Evolutionary conservation across 2,113 vertebrate species (phyloP), one percentile per base, ranked within the genome.

Genomic region (Acanthochromis polyacanthus): DNA sequence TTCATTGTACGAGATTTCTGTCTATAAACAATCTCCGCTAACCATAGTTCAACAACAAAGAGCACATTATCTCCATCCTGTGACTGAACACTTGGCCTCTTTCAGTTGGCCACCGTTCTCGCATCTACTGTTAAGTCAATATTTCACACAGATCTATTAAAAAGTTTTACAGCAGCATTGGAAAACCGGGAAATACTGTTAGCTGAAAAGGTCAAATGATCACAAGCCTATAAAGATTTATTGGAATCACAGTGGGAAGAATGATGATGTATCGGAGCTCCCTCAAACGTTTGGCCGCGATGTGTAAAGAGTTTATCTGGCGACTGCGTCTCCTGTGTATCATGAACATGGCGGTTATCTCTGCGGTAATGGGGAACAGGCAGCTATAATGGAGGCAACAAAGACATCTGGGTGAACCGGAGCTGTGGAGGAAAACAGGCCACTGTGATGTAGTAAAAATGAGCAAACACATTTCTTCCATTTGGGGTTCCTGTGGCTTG

Each of bases 381-480:
- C 69, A 38, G 81, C 74, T 58, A 68, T 71, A 76, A 82, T 82
- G 85, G 81, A 87, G 74, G 85, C 76, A 86, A 75, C 80, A 80
- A 85, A 88, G 87, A 82, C 83, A 86, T 71, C 66, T 78, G 83
- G 64, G 72, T 59, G 52, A 84, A 65, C 69, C 1, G 3, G 51
- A 48, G 66, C 67, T 63, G 22, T 71, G 77, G 81, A 89, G 71
- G 73, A 73, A 89, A 87, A 87, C 25, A 38, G 82, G 82, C 82
- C 88, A 84, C 79, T 68, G 85, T 71, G 78, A 82, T 86, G 88
- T 89, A 88, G 86, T 45, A 46, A 22, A 51, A 52, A 64, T 8
- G 65, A 67, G 78, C 71, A 84, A 90, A 90, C 88, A 73, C 75
- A 68, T 89, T 92, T 94, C 73, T 94, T 94, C 86, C 91, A 92